Evolutionary conservation across 2,888 invertebrate genomes (phyloP).

Genomic region (Anoncus sp.): DNA sequence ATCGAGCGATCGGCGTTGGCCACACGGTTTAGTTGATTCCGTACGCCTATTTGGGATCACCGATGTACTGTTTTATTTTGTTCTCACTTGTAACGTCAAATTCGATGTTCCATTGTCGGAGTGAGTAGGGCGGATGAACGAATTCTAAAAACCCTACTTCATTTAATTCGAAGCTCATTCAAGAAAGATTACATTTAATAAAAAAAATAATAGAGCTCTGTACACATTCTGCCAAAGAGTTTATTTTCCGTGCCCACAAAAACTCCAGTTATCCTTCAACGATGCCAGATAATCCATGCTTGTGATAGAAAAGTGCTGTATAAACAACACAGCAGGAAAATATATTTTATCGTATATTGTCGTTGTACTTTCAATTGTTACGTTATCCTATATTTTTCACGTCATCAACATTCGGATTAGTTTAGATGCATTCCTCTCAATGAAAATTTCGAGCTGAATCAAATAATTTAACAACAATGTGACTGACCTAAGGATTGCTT

Average conservation of each 20-base stretch:
- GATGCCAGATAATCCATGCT: too few relatives aligned
- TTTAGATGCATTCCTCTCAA: not conserved
- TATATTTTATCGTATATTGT: not conserved
- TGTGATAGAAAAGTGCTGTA: too few relatives aligned
- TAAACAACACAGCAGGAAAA: too few relatives aligned
- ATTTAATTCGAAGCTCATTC: not conserved
- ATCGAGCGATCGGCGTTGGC: slow-evolving; percentile 69
- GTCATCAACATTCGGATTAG: not conserved
- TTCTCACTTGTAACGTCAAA: not conserved
- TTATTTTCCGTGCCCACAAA: too few relatives aligned
- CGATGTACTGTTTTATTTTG: not conserved
- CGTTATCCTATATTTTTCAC: not conserved
- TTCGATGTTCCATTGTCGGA: not conserved
- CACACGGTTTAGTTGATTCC: slow-evolving; percentile 36
- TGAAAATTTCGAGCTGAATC: not conserved
- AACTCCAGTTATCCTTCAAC: not conserved
- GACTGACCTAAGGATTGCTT: slow-evolving; percentile 4
- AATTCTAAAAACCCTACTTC: not conserved
- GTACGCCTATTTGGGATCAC: slow-evolving; percentile 32
- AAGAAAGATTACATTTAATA: not conserved
- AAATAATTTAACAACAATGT: slow-evolving; percentile 17
- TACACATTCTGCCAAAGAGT: too few relatives aligned
- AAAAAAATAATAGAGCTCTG: too few relatives aligned
- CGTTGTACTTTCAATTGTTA: not conserved
- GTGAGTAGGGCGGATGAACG: not conserved